Evolutionary conservation across 2,113 vertebrate genomes (phyloP).

Genomic region (Scalopus aquaticus): DNA sequence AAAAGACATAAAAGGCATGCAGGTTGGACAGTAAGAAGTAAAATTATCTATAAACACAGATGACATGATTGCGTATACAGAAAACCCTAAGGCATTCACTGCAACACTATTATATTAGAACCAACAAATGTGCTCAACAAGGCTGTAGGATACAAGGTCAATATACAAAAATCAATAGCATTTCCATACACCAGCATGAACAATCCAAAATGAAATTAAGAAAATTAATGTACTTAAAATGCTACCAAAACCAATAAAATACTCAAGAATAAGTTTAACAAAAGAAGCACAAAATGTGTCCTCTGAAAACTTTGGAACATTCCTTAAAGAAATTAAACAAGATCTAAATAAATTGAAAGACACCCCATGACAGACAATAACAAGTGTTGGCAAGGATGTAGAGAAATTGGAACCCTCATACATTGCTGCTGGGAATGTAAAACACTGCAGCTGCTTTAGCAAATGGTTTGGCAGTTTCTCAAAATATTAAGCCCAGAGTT

Average conservation of each 20-base stretch:
- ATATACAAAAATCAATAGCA: conserved; percentile 26
- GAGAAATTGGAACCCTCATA: conserved; percentile 43
- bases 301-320: conserved; percentile 23
- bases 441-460: conserved; percentile 53
- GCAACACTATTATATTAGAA: conserved; percentile 1
- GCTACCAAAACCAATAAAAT: conserved; percentile 31
- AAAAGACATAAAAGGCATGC: conserved; percentile 38
- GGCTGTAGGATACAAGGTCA: background rate
- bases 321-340: conserved; percentile 49
- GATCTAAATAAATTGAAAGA: conserved; percentile 49
- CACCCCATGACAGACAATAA: conserved; percentile 57
- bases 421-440: conserved; percentile 45
- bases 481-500: conserved; percentile 61
- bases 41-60: conserved; percentile 20
- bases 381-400: conserved; percentile 30
- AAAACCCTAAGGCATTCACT: conserved; percentile 35
- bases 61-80: background rate
- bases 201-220: conserved; percentile 38
- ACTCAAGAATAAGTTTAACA: conserved; percentile 23
- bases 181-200: conserved; percentile 42
- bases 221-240: conserved; percentile 37
- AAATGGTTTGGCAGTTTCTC: conserved; percentile 38
- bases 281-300: conserved; percentile 29
- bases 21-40: conserved; percentile 37
- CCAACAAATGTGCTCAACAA: conserved; percentile 32